Evolutionary conservation across 2,113 vertebrate genomes (phyloP).

Genomic region (Empidonax alnorum): DNA sequence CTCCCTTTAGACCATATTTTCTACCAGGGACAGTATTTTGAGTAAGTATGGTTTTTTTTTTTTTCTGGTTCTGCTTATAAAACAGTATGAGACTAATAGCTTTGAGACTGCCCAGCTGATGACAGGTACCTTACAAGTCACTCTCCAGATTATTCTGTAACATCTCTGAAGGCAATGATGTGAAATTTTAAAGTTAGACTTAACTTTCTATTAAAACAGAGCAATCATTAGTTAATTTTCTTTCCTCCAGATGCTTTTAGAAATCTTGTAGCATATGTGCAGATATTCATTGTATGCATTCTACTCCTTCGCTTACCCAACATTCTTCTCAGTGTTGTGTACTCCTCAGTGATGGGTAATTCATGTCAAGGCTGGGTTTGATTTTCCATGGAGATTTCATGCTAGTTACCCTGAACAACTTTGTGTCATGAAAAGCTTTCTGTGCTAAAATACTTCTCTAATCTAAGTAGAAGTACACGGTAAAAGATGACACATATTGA

Average conservation of each 20-base stretch:
- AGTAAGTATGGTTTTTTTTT: neutral
- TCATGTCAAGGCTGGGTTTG: neutral
- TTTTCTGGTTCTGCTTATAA: neutral
- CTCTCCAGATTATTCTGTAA: neutral
- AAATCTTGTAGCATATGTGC: neutral
- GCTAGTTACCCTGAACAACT: neutral
- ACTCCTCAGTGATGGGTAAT: neutral
- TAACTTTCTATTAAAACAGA: neutral
- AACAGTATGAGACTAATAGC: neutral
- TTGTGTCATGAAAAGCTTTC: neutral
- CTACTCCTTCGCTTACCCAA: neutral
- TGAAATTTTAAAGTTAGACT: neutral
- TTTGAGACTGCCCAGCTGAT: neutral
- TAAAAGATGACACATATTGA: neutral
- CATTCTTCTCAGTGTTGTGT: neutral
- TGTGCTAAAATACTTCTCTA: neutral
- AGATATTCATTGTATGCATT: neutral
- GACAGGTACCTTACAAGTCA: neutral
- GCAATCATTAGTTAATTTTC: neutral
- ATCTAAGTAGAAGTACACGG: neutral
- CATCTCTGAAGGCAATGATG: neutral
- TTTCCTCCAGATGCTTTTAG: neutral
- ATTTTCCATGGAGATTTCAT: neutral
- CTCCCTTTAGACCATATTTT: neutral
- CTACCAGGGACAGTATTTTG: neutral